Evolutionary conservation across 2,113 vertebrate genomes (phyloP).

Genomic region (Pseudois nayaur): DNA sequence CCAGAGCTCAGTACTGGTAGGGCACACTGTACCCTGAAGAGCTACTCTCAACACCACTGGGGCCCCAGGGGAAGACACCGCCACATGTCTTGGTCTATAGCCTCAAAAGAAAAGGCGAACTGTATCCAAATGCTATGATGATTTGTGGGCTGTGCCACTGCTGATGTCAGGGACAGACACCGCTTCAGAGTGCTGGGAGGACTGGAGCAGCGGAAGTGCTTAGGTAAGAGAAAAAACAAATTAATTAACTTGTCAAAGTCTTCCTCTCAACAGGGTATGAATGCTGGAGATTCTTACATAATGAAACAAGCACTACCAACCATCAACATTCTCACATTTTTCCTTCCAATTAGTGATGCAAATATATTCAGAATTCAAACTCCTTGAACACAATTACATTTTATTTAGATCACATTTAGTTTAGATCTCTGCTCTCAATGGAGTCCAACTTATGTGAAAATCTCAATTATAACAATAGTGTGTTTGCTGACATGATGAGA

Average conservation of each 20-base stretch:
- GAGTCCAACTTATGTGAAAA: neutral
- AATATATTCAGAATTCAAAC: neutral
- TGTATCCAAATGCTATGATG: neutral
- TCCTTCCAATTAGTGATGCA: neutral
- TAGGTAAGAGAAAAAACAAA: constrained; percentile 58
- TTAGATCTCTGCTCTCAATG: neutral
- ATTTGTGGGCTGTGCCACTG: neutral
- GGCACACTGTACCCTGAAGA: fast-evolving
- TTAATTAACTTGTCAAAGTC: neutral
- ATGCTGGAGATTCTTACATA: neutral
- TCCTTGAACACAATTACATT: neutral
- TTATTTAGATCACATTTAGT: neutral
- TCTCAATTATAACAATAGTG: neutral
- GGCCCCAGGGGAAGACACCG: neutral
- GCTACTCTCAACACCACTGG: neutral
- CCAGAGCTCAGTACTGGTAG: neutral
- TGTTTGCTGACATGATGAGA: neutral
- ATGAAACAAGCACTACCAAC: neutral
- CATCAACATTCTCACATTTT: neutral
- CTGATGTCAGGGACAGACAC: neutral
- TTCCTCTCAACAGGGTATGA: neutral
- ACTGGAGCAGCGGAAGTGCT: neutral
- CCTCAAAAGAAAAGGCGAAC: neutral
- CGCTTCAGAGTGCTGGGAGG: neutral
- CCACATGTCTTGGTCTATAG: neutral